These are phyloP conservation scores for Oreochromis mossambicus DNA, from an alignment of 2,797 vertebrate species.

Conservation along the genomic window DNA sequence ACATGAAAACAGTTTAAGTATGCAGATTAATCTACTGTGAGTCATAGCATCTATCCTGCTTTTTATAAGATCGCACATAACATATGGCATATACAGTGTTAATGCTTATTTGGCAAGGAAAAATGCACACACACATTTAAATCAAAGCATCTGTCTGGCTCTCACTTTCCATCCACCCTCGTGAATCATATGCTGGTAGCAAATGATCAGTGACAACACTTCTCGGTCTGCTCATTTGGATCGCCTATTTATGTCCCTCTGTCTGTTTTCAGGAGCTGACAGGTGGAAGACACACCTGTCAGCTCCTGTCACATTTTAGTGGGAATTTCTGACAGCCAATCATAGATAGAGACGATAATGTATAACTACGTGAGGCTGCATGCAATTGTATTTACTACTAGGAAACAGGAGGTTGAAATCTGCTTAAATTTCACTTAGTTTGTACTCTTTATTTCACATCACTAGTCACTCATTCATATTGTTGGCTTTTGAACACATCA, in stretches of 20 bases:
- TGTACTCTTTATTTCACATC: not conserved
- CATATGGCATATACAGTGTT: not conserved
- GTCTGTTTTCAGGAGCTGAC: constrained; percentile 6
- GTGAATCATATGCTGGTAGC: constrained; percentile 21
- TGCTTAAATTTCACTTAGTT: not conserved
- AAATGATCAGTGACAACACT: constrained; percentile 26
- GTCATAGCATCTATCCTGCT: not conserved
- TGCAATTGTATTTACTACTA: not conserved
- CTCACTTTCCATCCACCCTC: not conserved
- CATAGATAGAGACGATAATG: not conserved
- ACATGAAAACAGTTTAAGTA: not conserved
- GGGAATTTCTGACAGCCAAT: constrained; percentile 17
- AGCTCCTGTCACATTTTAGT: not conserved
- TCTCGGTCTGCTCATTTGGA: constrained; percentile 24
- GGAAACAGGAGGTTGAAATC: not conserved
- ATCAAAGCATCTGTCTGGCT: not conserved
- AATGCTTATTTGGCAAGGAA: not conserved
- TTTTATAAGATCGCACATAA: not conserved
- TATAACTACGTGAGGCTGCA: not conserved
- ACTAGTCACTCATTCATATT: not conserved
- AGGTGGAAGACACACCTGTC: constrained; percentile 4
- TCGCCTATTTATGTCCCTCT: constrained; percentile 29
- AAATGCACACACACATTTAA: not conserved
- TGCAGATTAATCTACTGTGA: not conserved
- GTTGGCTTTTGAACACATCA: not conserved